A percentile compares a stretch with the other conserved stretches of the same genome.
Evolutionary conservation across 1,140 invertebrate genomes (phyloP).

Genomic region (Orius insidiosus): DNA sequence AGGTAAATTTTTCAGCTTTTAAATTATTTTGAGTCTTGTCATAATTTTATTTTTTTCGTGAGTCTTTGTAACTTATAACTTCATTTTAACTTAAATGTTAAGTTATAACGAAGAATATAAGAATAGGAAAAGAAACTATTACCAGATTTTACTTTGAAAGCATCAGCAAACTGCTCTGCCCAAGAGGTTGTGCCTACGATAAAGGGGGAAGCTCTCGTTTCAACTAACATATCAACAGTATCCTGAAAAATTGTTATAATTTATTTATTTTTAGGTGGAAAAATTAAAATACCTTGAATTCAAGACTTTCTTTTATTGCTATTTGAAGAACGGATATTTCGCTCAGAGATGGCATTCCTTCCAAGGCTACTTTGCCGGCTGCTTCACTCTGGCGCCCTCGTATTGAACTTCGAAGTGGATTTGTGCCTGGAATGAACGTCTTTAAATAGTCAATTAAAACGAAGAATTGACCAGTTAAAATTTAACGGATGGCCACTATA

Average conservation of each 20-base stretch:
- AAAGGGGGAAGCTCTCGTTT: slow-evolving; percentile 17
- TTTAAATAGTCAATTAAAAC: no score
- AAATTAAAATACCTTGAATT: slow-evolving; percentile 67
- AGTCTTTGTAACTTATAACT: no score
- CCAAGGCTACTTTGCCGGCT: slow-evolving; percentile 74
- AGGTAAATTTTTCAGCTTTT: no score
- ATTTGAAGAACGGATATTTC: slow-evolving; percentile 68
- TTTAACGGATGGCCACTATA: no score
- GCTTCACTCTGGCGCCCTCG: slow-evolving; percentile 34
- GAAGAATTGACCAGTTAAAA: no score
- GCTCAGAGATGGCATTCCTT: slow-evolving; percentile 78
- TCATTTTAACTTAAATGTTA: no score
- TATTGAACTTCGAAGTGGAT: not conserved
- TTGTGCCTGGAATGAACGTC: no score
- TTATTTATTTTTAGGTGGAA: no score
- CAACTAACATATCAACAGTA: slow-evolving; percentile 89
- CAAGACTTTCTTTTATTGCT: slow-evolving; percentile 89
- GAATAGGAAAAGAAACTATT: slow-evolving; percentile 15
- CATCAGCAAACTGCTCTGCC: slow-evolving; percentile 96
- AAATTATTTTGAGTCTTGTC: no score
- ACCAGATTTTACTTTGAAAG: slow-evolving; percentile 84
- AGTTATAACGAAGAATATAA: slow-evolving; percentile 6
- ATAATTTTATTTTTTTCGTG: no score
- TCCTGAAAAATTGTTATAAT: slow-evolving; percentile 41
- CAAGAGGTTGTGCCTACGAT: slow-evolving; percentile 64